phyloP scores from a whole-genome alignment of 2,797 vertebrate genomes.

The Syndactyla subalaris region DNA sequence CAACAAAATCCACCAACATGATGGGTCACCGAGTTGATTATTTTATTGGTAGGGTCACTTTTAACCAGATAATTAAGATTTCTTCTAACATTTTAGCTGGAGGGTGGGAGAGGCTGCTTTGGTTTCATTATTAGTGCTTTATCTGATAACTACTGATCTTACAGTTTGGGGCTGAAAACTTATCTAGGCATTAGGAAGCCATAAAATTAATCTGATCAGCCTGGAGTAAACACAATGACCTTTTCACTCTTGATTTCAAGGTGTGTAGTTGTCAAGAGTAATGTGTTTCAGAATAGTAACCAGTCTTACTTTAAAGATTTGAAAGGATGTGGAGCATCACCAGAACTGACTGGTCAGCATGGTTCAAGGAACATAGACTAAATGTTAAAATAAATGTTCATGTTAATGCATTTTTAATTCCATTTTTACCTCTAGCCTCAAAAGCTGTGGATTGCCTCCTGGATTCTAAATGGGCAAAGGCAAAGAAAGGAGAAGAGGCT shows the following conservation, averaged over 20 bases:
- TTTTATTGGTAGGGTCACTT: slow-evolving; percentile 88
- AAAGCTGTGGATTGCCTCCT: slow-evolving; percentile 97
- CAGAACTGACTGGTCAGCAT: background rate
- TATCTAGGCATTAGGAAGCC: background rate
- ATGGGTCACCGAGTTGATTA: slow-evolving; percentile 98
- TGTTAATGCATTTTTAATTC: background rate
- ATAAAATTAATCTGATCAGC: background rate
- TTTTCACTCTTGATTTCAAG: background rate
- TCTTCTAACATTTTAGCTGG: background rate
- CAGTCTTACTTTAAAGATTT: background rate
- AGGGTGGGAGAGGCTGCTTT: background rate
- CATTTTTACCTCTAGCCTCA: slow-evolving; percentile 80
- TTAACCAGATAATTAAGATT: background rate
- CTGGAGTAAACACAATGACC: background rate
- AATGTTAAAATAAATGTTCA: background rate
- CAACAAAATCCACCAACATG: slow-evolving; percentile 98
- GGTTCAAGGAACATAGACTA: background rate
- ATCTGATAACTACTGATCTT: background rate
- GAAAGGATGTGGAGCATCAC: background rate
- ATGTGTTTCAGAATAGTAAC: background rate
- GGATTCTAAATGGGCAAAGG: slow-evolving; percentile 98
- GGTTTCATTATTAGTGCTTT: background rate
- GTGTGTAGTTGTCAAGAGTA: background rate
- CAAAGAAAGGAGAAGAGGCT: slow-evolving; percentile 95
- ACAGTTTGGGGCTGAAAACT: background rate